Conservation (phyloP, 2,888 invertebrate genomes). For the Microdon myrmicae region DNA sequence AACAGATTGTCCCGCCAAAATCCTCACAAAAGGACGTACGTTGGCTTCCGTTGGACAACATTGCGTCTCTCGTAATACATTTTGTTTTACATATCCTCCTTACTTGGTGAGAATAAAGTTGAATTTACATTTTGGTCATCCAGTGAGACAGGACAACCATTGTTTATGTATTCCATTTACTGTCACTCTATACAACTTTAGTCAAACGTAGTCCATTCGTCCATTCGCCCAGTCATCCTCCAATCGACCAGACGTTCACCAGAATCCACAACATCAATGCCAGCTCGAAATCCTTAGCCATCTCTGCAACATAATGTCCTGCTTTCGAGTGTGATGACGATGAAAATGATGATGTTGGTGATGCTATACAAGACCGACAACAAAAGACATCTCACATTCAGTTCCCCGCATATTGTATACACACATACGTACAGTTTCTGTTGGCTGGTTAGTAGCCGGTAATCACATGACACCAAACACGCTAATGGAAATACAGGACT, state of each 20-base stretch:
- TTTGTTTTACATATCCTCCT: conserved; percentile 44
- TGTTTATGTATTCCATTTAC: conserved; percentile 48
- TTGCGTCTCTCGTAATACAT: conserved; percentile 31
- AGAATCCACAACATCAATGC: conserved; percentile 40
- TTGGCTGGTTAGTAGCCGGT: conserved; percentile 36
- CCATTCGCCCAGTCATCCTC: too few relatives aligned
- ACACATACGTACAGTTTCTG: conserved; percentile 8
- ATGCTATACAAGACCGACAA: conserved; percentile 36
- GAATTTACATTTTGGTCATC: conserved; percentile 12
- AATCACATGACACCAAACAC: conserved; percentile 26
- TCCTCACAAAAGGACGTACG: conserved; percentile 9
- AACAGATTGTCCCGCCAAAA: conserved; percentile 21
- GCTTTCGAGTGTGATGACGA: background rate
- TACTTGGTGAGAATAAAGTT: conserved; percentile 23
- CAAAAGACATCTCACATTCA: conserved; percentile 21
- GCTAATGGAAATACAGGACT: conserved; percentile 2
- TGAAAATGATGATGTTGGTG: conserved; percentile 30
- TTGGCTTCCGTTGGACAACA: conserved; percentile 12
- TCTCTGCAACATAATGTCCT: background rate
- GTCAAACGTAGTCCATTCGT: too few relatives aligned
- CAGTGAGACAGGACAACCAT: conserved; percentile 17
- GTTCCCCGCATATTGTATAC: too few relatives aligned
- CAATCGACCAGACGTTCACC: conserved; percentile 37
- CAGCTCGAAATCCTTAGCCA: conserved; percentile 6
- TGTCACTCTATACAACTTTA: conserved; percentile 42